Base-by-base conservation (phyloP, 2,797 vertebrate species). In the Gymnopithys bicolor region DNA sequence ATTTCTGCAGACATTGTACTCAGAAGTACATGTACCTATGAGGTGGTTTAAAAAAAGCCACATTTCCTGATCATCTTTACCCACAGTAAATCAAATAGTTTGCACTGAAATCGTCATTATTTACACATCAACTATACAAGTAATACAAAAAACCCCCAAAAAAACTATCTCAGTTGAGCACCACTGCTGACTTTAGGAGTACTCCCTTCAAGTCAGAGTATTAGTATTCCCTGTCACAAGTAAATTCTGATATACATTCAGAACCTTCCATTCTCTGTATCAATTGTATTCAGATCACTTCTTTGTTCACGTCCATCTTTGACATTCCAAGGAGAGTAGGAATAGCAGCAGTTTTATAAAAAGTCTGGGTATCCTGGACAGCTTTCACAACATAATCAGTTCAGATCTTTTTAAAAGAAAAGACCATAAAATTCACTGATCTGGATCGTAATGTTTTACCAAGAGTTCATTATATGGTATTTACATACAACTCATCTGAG, bases 171-270 rank as follows among this genome's bases (percentile, higher is more conserved):
- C 60, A 85, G 81, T 32, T 89, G 55, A 95, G 94, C 95, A 95
- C 89, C 92, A 78, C 46, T 69, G 33, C 67, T 91, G 92, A 95
- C 93, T 92, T 80, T 15, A 90, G 78, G 59, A 80, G 19, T n/a
- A 75, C 48, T 24, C 35, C 55, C 71, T 86, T 67, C 39, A 73
- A 94, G 87, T 77, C 93, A 96, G 86, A 79, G 14, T 70, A 52
- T 94, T 91, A 95, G 93, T 96, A 96, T 97, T 93, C 83, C 91
- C 79, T 69, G 62, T 86, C 75, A 84, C 69, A 90, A 85, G 37
- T 66, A 19, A 87, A 21, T 75, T 84, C 63, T 81, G 45, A 76
- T 30, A 51, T 19, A 52, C 25, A 93, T 83, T 52, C n/a, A 78
- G 37, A 89, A 85, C 48, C 28, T 78, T 66, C 32, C 48, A 13